Conservation (phyloP, 2,888 invertebrate genomes). For the Agelastica alni region DNA sequence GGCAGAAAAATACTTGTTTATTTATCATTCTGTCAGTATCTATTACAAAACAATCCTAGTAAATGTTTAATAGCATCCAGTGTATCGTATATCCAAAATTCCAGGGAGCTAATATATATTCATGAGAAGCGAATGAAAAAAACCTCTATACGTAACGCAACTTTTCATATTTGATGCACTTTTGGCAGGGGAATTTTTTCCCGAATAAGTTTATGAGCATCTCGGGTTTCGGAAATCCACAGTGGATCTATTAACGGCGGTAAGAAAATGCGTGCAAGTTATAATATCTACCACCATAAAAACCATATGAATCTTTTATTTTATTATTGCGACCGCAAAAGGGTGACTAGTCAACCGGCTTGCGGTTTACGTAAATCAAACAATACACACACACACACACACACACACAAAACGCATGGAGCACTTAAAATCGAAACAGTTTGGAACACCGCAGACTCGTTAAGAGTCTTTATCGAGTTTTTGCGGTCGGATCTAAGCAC, state of each 20-base stretch:
- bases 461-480: slow-evolving; percentile 41
- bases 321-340: slow-evolving; percentile 41
- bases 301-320: slow-evolving; percentile 18
- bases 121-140: slow-evolving; percentile 27
- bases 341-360: slow-evolving; percentile 51
- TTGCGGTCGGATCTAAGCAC: slow-evolving; percentile 45
- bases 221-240: slow-evolving; percentile 39
- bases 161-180: slow-evolving; percentile 37
- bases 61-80: neutral
- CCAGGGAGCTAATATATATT: slow-evolving; percentile 31
- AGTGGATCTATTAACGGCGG: slow-evolving; percentile 42
- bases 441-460: slow-evolving; percentile 38
- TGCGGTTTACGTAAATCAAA: slow-evolving; percentile 52
- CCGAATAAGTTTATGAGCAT: slow-evolving; percentile 36
- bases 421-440: slow-evolving; percentile 51
- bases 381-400: too few relatives aligned
- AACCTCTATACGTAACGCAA: slow-evolving; percentile 19
- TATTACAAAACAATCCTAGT: too few relatives aligned
- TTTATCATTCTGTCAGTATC: too few relatives aligned
- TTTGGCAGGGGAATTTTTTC: slow-evolving; percentile 38
- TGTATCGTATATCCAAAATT: slow-evolving; percentile 19
- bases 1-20: too few relatives aligned
- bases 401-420: slow-evolving; percentile 42
- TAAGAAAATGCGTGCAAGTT: slow-evolving; percentile 29
- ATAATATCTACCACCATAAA: slow-evolving; percentile 27